Base-by-base conservation (phyloP, 92 coral and sea anemone species). In the Zoanthus sansibaricus region DNA sequence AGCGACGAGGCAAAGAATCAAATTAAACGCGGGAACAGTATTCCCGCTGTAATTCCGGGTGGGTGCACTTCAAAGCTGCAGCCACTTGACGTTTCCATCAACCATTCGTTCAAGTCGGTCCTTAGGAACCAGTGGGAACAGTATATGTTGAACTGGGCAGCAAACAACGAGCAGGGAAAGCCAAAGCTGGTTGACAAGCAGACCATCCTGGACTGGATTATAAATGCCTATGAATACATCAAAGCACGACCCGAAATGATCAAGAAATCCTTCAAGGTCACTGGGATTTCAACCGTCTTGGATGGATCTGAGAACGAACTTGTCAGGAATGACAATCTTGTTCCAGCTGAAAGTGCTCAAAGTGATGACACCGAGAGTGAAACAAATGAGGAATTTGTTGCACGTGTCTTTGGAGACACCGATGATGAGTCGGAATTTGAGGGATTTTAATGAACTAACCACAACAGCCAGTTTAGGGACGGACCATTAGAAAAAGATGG, bases 171-270 rank as follows among this genome's bases (percentile, higher is more conserved):
- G 13, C 25, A 25, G 25, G 71, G 79, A 42, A 83, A 83, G 62
- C 78, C 70, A 47, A 83, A 83, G 48, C 31, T 30, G 56, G 70
- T 64, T 51, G 78, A 70, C 78, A 55, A 61, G 16, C 87, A 83
- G 48, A 45, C 30, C 69, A 71, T 71, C 87, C 67, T 83, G 15
- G 70, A 83, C 77, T 83, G 78, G 79, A 75, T 76, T 45, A 20
- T 83, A 17, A 70, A 75, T 7, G 69, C 67, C 5, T 83, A 75
- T 20, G 48, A 71, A 13, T 56, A 25, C 25, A 25, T 25, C 25
- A 25, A 25, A 25, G 25, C 25, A 25, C 25, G 25, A 25, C 25
- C 25, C 25, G 25, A 25, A 25, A 25, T 25, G 61, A 74, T 83
- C 61, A 55, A 32, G 62, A 61, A 80, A 25, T 62, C 73, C 15